phyloP scores from a whole-genome alignment of 2,888 invertebrate genomes.

The Amitus sp. region DNA sequence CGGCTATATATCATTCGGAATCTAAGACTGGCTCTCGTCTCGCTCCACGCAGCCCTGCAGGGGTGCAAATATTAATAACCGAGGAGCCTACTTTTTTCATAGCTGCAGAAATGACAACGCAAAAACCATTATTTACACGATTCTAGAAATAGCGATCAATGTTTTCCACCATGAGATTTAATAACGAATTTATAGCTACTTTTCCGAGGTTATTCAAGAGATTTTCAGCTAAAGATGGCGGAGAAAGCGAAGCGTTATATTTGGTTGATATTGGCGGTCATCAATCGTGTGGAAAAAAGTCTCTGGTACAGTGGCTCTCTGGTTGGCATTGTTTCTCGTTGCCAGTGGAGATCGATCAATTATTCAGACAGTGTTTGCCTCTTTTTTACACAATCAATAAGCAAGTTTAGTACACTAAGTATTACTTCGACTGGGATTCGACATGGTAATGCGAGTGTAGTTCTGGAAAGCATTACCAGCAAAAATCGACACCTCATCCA shows the following conservation, averaged over 20 bases:
- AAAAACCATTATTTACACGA: slow-evolving; percentile 22
- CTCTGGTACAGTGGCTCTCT: slow-evolving; percentile 15
- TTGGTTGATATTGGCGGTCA: slow-evolving; percentile 36
- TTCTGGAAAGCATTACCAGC: slow-evolving; percentile 24
- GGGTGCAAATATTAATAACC: neutral
- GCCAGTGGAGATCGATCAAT: slow-evolving; percentile 36
- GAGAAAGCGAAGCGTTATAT: too few species aligned
- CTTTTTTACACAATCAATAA: slow-evolving; percentile 39
- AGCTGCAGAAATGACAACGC: neutral
- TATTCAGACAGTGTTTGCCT: slow-evolving; percentile 35
- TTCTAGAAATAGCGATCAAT: too few species aligned
- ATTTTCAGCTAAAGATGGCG: too few species aligned
- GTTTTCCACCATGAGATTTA: too few species aligned
- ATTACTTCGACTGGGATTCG: too few species aligned
- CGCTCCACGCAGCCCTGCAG: slow-evolving; percentile 4
- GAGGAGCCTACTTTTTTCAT: too few species aligned
- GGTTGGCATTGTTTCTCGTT: slow-evolving; percentile 17
- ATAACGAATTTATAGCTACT: too few species aligned
- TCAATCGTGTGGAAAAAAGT: slow-evolving; percentile 29
- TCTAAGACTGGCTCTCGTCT: slow-evolving; percentile 18
- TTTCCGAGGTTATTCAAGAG: too few species aligned
- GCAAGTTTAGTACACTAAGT: slow-evolving; percentile 35
- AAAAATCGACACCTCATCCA: slow-evolving; percentile 27
- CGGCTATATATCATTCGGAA: slow-evolving; percentile 12
- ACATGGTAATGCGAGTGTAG: slow-evolving; percentile 25